A percentile compares a stretch with the other conserved stretches of the same genome.
phyloP scores from a whole-genome alignment of 2,888 invertebrate genomes.

The Drosophila prostipennis region DNA sequence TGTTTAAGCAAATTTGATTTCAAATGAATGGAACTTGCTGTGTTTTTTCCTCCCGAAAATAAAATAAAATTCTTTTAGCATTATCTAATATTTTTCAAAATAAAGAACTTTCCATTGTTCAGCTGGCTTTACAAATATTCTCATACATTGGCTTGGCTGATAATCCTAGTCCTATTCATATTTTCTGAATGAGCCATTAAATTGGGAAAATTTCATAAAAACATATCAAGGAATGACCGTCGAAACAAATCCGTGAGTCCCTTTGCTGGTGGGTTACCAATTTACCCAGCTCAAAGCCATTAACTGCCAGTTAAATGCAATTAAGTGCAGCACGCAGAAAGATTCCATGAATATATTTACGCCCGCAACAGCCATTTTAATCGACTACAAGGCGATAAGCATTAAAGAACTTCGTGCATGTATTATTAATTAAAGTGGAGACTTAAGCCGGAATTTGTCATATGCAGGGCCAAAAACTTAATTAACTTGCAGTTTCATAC shows the following conservation, averaged over 20 bases:
- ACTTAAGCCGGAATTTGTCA: constrained; percentile 65
- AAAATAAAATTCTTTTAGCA: background rate
- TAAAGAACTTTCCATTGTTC: constrained; percentile 6
- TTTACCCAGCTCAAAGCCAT: constrained; percentile 39
- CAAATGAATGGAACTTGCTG: background rate
- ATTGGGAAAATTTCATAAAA: background rate
- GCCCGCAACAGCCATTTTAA: constrained; percentile 65
- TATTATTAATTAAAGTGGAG: constrained; percentile 40
- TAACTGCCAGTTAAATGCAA: constrained; percentile 59
- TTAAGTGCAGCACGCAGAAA: constrained; percentile 31
- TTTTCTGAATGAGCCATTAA: background rate
- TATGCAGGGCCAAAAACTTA: constrained; percentile 41
- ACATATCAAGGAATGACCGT: background rate
- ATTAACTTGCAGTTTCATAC: constrained; percentile 56
- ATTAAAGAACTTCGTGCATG: constrained; percentile 56
- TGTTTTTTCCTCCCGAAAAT: background rate
- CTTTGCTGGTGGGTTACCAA: background rate
- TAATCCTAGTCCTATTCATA: background rate
- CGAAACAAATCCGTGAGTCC: background rate
- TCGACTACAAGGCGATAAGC: constrained; percentile 71
- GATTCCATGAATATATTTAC: constrained; percentile 55
- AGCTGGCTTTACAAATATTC: background rate
- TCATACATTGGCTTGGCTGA: background rate
- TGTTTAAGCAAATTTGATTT: constrained; percentile 1
- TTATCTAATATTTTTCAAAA: background rate